A percentile compares a stretch with the other conserved stretches of the same genome.
Evolutionary conservation across 2,113 vertebrate genomes (phyloP).

Genomic region (Typhlomys cinereus): DNA sequence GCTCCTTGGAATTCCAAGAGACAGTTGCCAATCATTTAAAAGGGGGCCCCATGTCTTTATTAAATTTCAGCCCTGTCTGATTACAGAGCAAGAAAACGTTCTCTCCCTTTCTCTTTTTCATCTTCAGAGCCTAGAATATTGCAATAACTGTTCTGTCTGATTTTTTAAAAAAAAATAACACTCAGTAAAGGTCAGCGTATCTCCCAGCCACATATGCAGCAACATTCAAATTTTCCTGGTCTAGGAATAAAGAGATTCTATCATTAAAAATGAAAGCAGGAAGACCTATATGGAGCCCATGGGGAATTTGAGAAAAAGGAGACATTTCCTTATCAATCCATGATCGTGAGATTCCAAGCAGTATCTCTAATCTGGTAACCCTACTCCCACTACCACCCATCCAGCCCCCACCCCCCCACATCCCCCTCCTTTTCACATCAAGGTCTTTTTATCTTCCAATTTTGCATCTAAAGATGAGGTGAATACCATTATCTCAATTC

Average conservation of each 20-base stretch:
- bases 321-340: slow-evolving; percentile 90
- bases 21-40: slow-evolving; percentile 84
- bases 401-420: not conserved
- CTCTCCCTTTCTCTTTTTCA: slow-evolving; percentile 83
- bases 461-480: slow-evolving; percentile 92
- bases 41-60: slow-evolving; percentile 85
- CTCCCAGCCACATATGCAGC: slow-evolving; percentile 90
- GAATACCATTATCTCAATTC: slow-evolving; percentile 93
- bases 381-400: slow-evolving; percentile 62
- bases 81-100: slow-evolving; percentile 86
- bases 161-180: slow-evolving; percentile 87
- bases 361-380: slow-evolving; percentile 88
- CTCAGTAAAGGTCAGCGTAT: slow-evolving; percentile 94
- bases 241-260: slow-evolving; percentile 94
- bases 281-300: slow-evolving; percentile 86
- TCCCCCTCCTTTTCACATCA: slow-evolving; percentile 87
- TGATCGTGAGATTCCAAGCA: slow-evolving; percentile 90
- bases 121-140: slow-evolving; percentile 88
- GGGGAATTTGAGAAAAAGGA: slow-evolving; percentile 86
- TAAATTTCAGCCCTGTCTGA: slow-evolving; percentile 88
- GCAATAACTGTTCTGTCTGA: slow-evolving; percentile 91
- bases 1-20: slow-evolving; percentile 83
- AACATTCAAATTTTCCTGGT: slow-evolving; percentile 91
- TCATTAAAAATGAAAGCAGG: slow-evolving; percentile 91
- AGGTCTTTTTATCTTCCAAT: slow-evolving; percentile 94